Conservation (phyloP, 2,797 vertebrate species). For the Dermochelys coriacea region DNA sequence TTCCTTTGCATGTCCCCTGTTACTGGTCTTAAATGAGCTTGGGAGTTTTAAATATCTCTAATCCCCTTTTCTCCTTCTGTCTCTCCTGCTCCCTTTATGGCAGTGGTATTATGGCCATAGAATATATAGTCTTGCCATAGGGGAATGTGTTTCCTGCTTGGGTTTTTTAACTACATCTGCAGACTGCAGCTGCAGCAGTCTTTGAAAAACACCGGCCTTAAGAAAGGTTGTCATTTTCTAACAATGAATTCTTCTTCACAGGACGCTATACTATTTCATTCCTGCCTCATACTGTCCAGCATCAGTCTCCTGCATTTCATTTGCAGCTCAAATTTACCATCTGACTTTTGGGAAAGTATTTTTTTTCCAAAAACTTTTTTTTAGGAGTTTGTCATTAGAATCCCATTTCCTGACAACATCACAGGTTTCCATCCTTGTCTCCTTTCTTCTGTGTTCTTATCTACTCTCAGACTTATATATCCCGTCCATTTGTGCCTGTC, state of each 20-base stretch:
- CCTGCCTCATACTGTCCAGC: constrained; percentile 38
- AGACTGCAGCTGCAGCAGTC: constrained; percentile 69
- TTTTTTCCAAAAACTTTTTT: constrained; percentile 41
- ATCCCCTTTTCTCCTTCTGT: constrained; percentile 23
- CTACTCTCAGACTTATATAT: constrained; percentile 57
- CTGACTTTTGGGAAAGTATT: constrained; percentile 66
- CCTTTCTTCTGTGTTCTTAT: constrained; percentile 60
- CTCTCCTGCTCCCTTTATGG: constrained; percentile 63
- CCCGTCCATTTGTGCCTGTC: constrained; percentile 68
- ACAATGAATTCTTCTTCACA: constrained; percentile 57
- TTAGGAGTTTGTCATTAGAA: constrained; percentile 73
- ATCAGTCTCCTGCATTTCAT: constrained; percentile 45
- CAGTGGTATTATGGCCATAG: constrained; percentile 40
- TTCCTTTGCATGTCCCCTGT: neutral
- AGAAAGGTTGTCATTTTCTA: constrained; percentile 60
- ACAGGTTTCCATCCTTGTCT: constrained; percentile 59
- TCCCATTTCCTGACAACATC: constrained; percentile 74
- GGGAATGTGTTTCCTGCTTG: constrained; percentile 50
- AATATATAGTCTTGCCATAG: constrained; percentile 58
- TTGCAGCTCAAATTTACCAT: constrained; percentile 62
- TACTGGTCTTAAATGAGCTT: constrained; percentile 31
- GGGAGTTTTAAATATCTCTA: constrained; percentile 57
- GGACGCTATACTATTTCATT: constrained; percentile 21
- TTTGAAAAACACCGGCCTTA: constrained; percentile 47
- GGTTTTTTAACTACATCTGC: constrained; percentile 60